phyloP scores from a whole-genome alignment of 2,113 vertebrate species.

The Arothron firmamentum region DNA sequence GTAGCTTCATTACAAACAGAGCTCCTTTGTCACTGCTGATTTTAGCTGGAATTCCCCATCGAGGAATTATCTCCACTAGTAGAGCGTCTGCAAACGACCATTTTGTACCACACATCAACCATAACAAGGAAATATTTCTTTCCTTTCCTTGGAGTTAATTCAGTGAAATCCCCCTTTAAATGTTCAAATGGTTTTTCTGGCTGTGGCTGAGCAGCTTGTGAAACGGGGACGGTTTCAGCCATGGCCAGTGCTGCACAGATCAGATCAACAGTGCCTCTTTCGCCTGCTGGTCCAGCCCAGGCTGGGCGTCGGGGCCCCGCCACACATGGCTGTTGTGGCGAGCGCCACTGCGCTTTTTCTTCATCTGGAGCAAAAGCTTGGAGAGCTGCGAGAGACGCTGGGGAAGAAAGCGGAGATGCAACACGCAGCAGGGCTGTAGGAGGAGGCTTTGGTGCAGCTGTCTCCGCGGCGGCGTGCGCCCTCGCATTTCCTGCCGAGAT shows the following conservation, averaged over 20 bases:
- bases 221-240: background rate
- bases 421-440: background rate
- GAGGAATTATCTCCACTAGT: background rate
- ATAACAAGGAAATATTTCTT: constrained; percentile 1
- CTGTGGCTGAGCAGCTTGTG: background rate
- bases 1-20: background rate
- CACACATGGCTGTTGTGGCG: background rate
- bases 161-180: constrained; percentile 15
- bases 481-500: background rate
- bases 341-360: background rate
- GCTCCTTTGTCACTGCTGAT: background rate
- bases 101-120: constrained; percentile 8
- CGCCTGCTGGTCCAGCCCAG: background rate
- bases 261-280: background rate
- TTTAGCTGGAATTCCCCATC: constrained; percentile 8
- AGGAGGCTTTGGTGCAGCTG: background rate
- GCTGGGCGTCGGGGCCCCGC: background rate
- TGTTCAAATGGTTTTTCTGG: background rate
- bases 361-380: background rate
- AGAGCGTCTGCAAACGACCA: background rate
- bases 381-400: background rate
- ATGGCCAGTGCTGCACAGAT: background rate
- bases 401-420: background rate
- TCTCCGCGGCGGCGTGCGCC: background rate
- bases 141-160: background rate